Conservation (phyloP, 1,140 invertebrate species). For the Chrysoperla carnea region DNA sequence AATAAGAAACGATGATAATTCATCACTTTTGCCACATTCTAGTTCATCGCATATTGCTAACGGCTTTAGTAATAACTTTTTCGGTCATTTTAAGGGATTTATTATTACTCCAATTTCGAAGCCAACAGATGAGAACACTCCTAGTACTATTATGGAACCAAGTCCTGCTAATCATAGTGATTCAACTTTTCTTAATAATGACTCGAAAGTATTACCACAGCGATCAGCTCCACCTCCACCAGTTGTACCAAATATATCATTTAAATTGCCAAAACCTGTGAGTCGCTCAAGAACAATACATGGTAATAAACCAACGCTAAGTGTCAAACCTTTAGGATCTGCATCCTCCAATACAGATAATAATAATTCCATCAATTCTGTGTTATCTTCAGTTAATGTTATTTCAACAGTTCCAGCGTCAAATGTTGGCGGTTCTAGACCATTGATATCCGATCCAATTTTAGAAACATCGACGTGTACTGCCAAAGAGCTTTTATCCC, state of each 20-base stretch:
- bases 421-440: conserved; percentile 37
- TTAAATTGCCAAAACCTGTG: conserved; percentile 19
- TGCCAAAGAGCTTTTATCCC: conserved; percentile 47
- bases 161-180: background rate
- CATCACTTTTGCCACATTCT: conserved; percentile 19
- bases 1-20: conserved; percentile 29
- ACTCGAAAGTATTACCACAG: conserved; percentile 10
- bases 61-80: conserved; percentile 38
- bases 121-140: conserved; percentile 14
- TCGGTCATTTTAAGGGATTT: conserved; percentile 74
- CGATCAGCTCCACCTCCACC: conserved; percentile 11
- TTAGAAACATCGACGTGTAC: conserved; percentile 60
- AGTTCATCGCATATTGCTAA: conserved; percentile 8
- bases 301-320: conserved; percentile 13
- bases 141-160: background rate
- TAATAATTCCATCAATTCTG: conserved; percentile 20
- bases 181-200: conserved; percentile 10
- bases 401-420: conserved; percentile 29
- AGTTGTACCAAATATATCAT: conserved; percentile 19
- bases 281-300: conserved; percentile 12
- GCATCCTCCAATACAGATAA: conserved; percentile 11
- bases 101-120: conserved; percentile 49
- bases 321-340: conserved; percentile 12
- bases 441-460: conserved; percentile 61
- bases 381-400: conserved; percentile 13